These are phyloP conservation scores for Leucoma salicis DNA, from an alignment of 2,888 invertebrate genomes.

Conservation along the genomic window DNA sequence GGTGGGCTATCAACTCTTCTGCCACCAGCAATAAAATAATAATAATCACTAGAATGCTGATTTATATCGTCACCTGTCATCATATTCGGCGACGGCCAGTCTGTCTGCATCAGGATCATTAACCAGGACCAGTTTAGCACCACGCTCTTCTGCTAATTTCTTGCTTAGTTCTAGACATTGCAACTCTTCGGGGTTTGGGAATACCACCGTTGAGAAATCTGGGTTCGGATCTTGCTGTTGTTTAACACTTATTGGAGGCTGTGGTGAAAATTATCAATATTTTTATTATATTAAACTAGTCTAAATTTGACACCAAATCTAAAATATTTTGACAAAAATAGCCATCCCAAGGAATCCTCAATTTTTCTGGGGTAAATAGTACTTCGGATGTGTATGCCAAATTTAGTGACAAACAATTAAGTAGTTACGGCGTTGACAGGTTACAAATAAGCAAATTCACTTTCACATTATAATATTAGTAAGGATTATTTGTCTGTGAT, in stretches of 20 bases:
- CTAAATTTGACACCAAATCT: not conserved
- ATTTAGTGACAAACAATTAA: too few relatives aligned
- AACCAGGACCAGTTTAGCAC: slow-evolving; percentile 90
- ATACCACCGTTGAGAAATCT: slow-evolving; percentile 97
- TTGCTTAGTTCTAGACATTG: slow-evolving; percentile 90
- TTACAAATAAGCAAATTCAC: too few relatives aligned
- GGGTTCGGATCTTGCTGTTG: slow-evolving; percentile 95
- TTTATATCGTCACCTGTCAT: slow-evolving; percentile 74
- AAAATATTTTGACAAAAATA: too few relatives aligned
- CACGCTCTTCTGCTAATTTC: slow-evolving; percentile 87
- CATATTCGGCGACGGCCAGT: slow-evolving; percentile 94
- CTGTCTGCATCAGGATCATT: slow-evolving; percentile 99
- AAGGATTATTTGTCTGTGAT: too few relatives aligned
- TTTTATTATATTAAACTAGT: not conserved
- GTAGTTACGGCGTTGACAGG: too few relatives aligned
- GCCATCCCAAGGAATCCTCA: too few relatives aligned
- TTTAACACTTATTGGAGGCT: slow-evolving; percentile 85
- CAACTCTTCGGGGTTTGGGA: slow-evolving; percentile 99
- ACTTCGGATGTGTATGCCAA: too few relatives aligned
- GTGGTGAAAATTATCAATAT: slow-evolving; percentile 7
- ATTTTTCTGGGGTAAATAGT: too few relatives aligned
- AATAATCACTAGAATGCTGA: too few relatives aligned
- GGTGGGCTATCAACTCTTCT: too few relatives aligned
- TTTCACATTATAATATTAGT: too few relatives aligned
- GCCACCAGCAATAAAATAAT: too few relatives aligned